Evolutionary conservation across 2,797 vertebrate genomes (phyloP).

Genomic region (Crenichthys baileyi): DNA sequence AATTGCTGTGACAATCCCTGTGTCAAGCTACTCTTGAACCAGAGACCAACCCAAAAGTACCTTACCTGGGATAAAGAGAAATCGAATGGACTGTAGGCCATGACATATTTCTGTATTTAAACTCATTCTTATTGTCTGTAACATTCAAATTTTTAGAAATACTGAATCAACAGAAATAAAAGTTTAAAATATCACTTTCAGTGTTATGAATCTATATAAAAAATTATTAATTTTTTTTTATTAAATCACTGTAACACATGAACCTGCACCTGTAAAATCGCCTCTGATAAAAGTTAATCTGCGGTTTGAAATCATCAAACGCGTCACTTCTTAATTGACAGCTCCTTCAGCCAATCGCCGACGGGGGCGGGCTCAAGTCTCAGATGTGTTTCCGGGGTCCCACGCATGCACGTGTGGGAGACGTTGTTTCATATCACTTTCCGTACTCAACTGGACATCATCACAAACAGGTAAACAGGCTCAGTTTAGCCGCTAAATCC

Average conservation of each 20-base stretch:
- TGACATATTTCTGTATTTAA: no score
- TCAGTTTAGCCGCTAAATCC: fast-evolving
- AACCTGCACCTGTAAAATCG: background rate
- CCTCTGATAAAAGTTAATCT: background rate
- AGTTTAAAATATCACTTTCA: background rate
- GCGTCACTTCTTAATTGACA: slow-evolving; percentile 28
- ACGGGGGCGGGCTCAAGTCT: slow-evolving; percentile 41
- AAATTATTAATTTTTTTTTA: background rate
- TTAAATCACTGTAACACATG: background rate
- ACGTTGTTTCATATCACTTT: background rate
- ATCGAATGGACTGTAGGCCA: no score
- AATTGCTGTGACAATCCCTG: no score
- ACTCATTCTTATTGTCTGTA: no score
- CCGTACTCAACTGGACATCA: slow-evolving; percentile 6
- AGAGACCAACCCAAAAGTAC: no score
- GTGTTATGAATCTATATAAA: background rate
- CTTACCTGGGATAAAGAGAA: no score
- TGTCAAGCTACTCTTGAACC: no score
- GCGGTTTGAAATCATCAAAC: background rate
- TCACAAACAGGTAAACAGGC: slow-evolving; percentile 33
- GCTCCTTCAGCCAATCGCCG: slow-evolving; percentile 7
- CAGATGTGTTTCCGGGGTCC: slow-evolving; percentile 62
- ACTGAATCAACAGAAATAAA: background rate
- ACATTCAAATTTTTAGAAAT: no score
- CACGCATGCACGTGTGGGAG: slow-evolving; percentile 44